Evolutionary conservation across 2,113 vertebrate species (phyloP).

Genomic region (Hydropotes inermis): DNA sequence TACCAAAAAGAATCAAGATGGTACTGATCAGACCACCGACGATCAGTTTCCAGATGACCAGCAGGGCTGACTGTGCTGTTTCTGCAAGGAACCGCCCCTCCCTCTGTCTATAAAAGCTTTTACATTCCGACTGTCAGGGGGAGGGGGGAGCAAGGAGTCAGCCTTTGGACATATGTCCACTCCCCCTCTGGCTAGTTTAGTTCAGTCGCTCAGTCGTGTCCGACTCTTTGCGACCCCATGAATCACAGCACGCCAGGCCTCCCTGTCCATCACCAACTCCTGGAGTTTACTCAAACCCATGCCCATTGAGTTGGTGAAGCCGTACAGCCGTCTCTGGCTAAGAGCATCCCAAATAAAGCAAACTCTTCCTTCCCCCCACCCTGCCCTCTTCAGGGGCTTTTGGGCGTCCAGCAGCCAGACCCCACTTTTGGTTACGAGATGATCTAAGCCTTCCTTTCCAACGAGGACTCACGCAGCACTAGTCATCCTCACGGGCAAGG

Average conservation of each 20-base stretch:
- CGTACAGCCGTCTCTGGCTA: too few relatives aligned
- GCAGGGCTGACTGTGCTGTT: not conserved
- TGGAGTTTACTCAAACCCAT: too few relatives aligned
- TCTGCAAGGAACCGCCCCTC: not conserved
- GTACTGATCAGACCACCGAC: not conserved
- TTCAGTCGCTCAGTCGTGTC: too few relatives aligned
- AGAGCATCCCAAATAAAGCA: not conserved
- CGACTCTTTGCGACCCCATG: too few relatives aligned
- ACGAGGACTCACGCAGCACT: rapidly evolving
- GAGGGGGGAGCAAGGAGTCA: not conserved
- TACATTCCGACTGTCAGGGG: not conserved
- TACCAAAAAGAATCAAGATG: not conserved
- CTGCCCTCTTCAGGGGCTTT: not conserved
- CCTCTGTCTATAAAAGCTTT: not conserved
- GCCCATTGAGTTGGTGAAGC: too few relatives aligned
- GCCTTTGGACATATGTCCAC: not conserved
- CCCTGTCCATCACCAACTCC: too few relatives aligned
- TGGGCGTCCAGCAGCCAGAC: not conserved
- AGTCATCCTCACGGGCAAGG: rapidly evolving
- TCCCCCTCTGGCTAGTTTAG: not conserved
- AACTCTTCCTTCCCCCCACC: not conserved
- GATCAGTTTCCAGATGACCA: not conserved
- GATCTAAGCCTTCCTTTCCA: rapidly evolving
- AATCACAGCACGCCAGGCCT: too few relatives aligned
- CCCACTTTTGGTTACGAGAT: rapidly evolving